These are phyloP conservation scores for Chloroceryle aenea DNA, from an alignment of 2,113 vertebrate species.

Conservation along the genomic window DNA sequence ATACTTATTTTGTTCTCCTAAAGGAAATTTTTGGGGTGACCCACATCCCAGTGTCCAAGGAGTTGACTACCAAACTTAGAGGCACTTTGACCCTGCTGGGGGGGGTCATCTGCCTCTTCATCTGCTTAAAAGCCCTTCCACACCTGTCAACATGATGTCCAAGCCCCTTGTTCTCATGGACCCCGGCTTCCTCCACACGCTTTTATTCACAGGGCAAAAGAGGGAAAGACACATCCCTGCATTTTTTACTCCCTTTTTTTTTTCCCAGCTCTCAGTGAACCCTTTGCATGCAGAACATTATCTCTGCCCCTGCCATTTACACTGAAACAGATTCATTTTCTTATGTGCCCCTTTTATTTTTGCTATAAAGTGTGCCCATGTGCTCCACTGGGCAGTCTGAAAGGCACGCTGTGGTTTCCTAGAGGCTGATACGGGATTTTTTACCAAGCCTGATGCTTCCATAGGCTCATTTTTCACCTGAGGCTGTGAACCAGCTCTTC, in stretches of 20 bases:
- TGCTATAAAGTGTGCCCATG: background rate
- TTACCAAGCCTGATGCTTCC: background rate
- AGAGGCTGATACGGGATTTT: background rate
- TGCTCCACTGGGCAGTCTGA: background rate
- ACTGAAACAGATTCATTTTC: background rate
- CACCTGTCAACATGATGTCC: fast-evolving
- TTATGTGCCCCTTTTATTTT: fast-evolving
- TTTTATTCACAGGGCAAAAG: background rate
- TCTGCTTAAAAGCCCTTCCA: background rate
- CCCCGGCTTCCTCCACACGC: background rate
- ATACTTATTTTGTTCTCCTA: background rate
- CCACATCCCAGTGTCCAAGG: fast-evolving
- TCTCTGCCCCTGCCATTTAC: background rate
- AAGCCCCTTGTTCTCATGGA: fast-evolving
- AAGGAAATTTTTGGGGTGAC: background rate
- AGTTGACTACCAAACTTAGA: background rate
- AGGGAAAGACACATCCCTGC: background rate
- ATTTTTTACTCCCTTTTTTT: background rate
- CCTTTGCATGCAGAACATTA: background rate
- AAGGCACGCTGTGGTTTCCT: background rate
- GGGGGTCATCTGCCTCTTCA: background rate
- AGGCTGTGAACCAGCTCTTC: background rate
- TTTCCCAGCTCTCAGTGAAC: background rate
- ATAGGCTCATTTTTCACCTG: background rate
- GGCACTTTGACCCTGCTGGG: background rate